A percentile compares a stretch with the other conserved stretches of the same genome.
phyloP scores from a whole-genome alignment of 1,140 invertebrate genomes.

The Rhopalosiphum padi region DNA sequence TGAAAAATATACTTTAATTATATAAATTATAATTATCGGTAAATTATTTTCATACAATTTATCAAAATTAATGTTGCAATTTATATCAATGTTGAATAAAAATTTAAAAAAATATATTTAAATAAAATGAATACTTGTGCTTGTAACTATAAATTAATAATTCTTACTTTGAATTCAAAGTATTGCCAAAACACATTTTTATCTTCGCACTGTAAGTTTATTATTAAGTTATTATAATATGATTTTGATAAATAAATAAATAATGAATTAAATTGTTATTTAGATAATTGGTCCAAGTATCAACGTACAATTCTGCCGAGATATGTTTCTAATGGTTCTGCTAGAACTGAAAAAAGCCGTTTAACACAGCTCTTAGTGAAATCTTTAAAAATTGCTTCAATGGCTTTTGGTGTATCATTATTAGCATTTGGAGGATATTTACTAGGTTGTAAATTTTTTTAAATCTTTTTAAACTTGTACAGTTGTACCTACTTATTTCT shows the following conservation, averaged over 20 bases:
- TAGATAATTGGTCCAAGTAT: neutral
- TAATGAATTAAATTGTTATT: neutral
- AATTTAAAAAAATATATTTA: neutral
- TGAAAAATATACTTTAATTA: neutral
- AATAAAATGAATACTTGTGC: slow-evolving; percentile 29
- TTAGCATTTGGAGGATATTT: slow-evolving; percentile 24
- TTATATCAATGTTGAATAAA: neutral
- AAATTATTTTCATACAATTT: neutral
- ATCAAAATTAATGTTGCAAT: neutral
- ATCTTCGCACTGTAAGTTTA: neutral
- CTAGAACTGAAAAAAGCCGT: neutral
- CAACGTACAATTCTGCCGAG: neutral
- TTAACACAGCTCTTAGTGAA: neutral
- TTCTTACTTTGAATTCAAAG: slow-evolving; percentile 7
- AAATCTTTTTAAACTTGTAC: neutral
- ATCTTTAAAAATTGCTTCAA: slow-evolving; percentile 12
- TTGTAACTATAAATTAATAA: neutral
- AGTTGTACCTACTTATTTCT: neutral
- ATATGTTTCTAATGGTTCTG: neutral
- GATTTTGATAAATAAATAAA: neutral
- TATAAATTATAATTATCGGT: neutral
- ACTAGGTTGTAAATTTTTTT: neutral
- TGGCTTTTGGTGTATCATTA: slow-evolving; percentile 3
- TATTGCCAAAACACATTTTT: neutral
- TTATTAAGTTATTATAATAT: neutral